Conservation (phyloP, 2,888 invertebrate genomes). For the Ichneumon xanthorius region DNA sequence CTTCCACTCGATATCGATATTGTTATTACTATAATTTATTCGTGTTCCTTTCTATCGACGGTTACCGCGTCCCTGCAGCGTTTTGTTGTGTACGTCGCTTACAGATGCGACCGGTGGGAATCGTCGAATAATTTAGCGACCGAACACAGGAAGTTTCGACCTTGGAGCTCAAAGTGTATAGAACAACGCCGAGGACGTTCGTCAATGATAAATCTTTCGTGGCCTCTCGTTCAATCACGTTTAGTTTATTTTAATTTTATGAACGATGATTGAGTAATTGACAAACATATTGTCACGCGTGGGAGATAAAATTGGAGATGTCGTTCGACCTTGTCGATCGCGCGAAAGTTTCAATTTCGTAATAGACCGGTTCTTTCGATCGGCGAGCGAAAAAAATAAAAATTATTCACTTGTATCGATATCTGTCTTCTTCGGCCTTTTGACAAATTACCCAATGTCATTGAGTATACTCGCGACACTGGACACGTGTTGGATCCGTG, state of each 20-base stretch:
- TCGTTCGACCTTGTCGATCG: background rate
- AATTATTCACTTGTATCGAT: background rate
- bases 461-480: background rate
- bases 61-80: too few species aligned
- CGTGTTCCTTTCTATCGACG: background rate
- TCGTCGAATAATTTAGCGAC: slow-evolving; percentile 27
- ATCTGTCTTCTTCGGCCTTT: too few species aligned
- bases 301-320: background rate
- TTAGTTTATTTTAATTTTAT: background rate
- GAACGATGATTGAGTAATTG: slow-evolving; percentile 3
- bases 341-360: background rate
- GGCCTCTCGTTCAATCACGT: background rate
- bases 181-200: background rate
- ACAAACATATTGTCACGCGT: background rate
- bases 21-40: background rate
- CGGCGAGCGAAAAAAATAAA: background rate
- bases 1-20: background rate
- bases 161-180: background rate
- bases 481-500: background rate
- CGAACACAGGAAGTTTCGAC: slow-evolving; percentile 4
- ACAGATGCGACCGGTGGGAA: background rate
- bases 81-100: background rate
- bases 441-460: background rate
- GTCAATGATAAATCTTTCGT: background rate
- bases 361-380: background rate